Percentiles rank a stretch among this genome's conserved stretches.
These are phyloP conservation scores for Dexiosoma caninum DNA, from an alignment of 2,888 invertebrate species.

Conservation along the genomic window DNA sequence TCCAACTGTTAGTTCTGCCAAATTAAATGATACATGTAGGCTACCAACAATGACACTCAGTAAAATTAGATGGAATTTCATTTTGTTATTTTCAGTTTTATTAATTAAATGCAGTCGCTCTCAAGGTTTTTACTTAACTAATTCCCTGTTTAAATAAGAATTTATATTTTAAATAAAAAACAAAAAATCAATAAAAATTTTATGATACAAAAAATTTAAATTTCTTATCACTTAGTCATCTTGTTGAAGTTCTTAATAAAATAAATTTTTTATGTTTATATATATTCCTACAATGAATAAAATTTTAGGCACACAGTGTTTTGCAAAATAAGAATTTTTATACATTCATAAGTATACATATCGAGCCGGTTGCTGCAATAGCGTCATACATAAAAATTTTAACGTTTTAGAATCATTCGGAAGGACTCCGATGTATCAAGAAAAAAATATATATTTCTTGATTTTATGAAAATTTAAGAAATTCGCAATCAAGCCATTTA, in stretches of 20 bases:
- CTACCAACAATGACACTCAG: conserved; percentile 12
- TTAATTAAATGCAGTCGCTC: not conserved
- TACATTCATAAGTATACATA: too few relatives aligned
- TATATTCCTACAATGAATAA: not conserved
- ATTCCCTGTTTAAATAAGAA: not conserved
- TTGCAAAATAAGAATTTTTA: not conserved
- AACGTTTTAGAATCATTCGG: too few relatives aligned
- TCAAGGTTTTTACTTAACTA: conserved; percentile 21
- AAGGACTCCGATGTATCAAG: too few relatives aligned
- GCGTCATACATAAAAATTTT: too few relatives aligned
- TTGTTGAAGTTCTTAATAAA: not conserved
- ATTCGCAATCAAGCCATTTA: too few relatives aligned
- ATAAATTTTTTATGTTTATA: not conserved
- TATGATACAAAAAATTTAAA: not conserved
- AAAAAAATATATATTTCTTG: too few relatives aligned
- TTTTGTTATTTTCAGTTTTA: conserved; percentile 3
- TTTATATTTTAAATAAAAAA: conserved; percentile 21
- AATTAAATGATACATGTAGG: not conserved
- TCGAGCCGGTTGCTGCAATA: too few relatives aligned
- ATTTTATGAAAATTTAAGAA: too few relatives aligned
- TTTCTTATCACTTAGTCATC: conserved; percentile 34
- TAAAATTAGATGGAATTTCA: conserved; percentile 29
- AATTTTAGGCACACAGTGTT: not conserved
- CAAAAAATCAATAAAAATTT: not conserved
- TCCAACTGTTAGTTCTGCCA: not conserved